Percentiles rank a stretch among this genome's conserved stretches.
Evolutionary conservation across 2,113 vertebrate genomes (phyloP).

Genomic region (Vidua chalybeata): DNA sequence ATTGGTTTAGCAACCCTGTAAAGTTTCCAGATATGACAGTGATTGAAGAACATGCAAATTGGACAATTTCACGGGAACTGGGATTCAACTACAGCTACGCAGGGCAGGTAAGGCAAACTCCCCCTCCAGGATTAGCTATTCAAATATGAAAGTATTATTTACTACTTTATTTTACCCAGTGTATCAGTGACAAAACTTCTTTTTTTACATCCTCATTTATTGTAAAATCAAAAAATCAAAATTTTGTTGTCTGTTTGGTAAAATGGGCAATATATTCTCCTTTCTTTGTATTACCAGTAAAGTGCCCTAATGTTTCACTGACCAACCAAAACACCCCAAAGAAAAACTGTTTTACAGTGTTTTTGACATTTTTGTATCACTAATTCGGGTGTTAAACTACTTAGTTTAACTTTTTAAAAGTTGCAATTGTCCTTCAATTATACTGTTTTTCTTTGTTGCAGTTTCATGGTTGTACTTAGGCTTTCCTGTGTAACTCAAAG

Average conservation of each 20-base stretch:
- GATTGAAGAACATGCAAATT: constrained; percentile 94
- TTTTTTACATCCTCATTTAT: background rate
- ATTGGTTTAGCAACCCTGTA: constrained; percentile 93
- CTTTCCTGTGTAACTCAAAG: background rate
- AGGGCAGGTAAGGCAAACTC: constrained; percentile 83
- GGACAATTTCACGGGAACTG: constrained; percentile 92
- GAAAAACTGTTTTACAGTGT: background rate
- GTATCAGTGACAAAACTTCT: background rate
- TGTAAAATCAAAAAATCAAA: background rate
- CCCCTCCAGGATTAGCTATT: background rate
- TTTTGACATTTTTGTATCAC: background rate
- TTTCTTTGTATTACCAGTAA: background rate
- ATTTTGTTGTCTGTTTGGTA: background rate
- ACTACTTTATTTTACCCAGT: background rate
- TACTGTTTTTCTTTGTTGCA: background rate
- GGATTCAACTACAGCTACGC: constrained; percentile 93
- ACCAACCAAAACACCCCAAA: background rate
- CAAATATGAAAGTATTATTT: background rate
- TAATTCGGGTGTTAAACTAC: background rate
- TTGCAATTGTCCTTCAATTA: background rate
- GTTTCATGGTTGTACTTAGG: background rate
- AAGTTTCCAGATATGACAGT: constrained; percentile 95
- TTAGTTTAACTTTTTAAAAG: background rate
- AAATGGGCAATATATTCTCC: background rate
- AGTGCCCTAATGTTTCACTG: background rate